Percentiles rank a stretch among this genome's conserved stretches.
These are phyloP conservation scores for Carcina quercana DNA, from an alignment of 2,888 invertebrate species.

Conservation along the genomic window DNA sequence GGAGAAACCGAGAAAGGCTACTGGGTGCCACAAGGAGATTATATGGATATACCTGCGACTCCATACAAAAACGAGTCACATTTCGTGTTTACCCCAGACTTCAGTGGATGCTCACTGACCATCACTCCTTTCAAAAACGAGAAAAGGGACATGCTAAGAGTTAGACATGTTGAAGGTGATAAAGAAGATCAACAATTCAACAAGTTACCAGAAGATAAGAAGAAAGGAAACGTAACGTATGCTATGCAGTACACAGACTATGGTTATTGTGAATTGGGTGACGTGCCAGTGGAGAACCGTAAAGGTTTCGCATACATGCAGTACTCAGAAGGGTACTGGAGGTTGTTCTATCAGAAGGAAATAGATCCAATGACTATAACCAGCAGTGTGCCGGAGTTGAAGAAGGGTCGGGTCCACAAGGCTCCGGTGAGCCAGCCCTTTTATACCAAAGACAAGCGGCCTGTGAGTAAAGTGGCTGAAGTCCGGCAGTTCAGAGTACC, in stretches of 20 bases:
- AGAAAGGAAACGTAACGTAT: not conserved
- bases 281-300: no score
- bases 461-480: no score
- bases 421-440: no score
- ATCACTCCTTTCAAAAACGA: not conserved
- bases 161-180: not conserved
- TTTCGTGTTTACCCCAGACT: not conserved
- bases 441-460: no score
- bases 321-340: no score
- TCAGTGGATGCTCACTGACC: not conserved
- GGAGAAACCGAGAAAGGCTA: not conserved
- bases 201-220: not conserved
- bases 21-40: slow-evolving; percentile 2
- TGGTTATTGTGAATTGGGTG: no score
- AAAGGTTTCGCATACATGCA: no score
- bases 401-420: no score
- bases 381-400: no score
- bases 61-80: not conserved
- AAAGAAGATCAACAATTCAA: not conserved
- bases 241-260: not conserved
- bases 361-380: no score
- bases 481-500: no score
- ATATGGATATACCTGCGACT: not conserved
- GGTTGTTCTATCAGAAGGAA: no score
- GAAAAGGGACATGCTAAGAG: not conserved